Evolutionary conservation across 1,140 invertebrate species (phyloP), one percentile per base, ranked within the genome.

Genomic region (Drosophila takahashii): DNA sequence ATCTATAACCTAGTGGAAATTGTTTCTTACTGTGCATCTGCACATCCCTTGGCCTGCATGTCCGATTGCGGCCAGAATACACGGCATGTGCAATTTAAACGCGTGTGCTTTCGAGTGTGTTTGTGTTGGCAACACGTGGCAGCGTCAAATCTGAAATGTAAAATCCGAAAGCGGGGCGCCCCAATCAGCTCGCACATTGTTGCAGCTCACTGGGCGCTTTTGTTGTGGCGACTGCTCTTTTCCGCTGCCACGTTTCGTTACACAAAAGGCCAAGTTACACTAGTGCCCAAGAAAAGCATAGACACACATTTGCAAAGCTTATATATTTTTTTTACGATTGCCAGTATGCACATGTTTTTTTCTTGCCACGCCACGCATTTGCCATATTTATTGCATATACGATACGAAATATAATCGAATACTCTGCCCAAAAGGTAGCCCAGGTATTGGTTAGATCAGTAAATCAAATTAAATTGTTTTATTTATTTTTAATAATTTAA

Each of bases 41-140:
- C 39, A 18, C 27, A 58, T 29, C 54, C 36, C 37, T 11, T 29
- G 51, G 18, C 45, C 65, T 32, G 51, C 26, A 16, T 59, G 45
- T 47, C 58, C 54, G 56, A 70, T 67, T 87, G 69, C 52, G 81
- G 59, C 44, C 44, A 83, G 75, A 42, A 37, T 45, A 18, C 47
- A 52, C 39, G 61, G 51, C 44, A 56, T 22, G 44, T 76, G 69
- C 65, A 75, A 67, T 72, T 37, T 18, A 37, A 26, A n/a, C 72
- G 42, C 53, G 47, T 72, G 69, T 71, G 69, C 50, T 16, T 34
- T 26, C n/a, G 41, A 61, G 69, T 75, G 59, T 53, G 52, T 57
- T 51, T 36, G 29, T 32, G 29, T 32, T 75, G 83, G 69, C 81
- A 87, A 87, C 81, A 86, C 81, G 81, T 86, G 81, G 81, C 83